Evolutionary conservation across 2,113 vertebrate genomes (phyloP), one percentile per base, ranked within the genome.

Genomic region (Calyptomena viridis): DNA sequence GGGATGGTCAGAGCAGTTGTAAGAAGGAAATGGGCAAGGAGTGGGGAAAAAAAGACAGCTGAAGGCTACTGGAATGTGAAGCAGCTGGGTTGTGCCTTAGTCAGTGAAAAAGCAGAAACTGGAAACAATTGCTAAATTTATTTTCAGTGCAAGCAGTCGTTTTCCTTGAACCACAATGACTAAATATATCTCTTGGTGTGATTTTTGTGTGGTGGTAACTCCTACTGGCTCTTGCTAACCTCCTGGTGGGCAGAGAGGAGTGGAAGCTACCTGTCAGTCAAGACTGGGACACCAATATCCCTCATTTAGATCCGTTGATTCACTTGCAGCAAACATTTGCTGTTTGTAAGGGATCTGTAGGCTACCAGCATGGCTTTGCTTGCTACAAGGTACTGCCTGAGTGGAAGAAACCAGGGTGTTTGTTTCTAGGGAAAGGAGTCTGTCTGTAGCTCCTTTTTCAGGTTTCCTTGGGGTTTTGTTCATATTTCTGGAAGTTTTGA

Each of bases 61-160:
- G 96, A 92, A 92, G 93, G 24, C 92, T 78, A 0, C 24, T 81
- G 96, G 95, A 91, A 93, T 94, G 96, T 66, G 69, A 74, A 73
- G 90, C 92, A 95, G 73, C 96, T 92, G 78, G 77, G 46, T 37
- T 42, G 81, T 66, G 83, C 71, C 86, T 94, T 83, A 64, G 62
- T 91, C 89, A 94, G 90, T 94, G 89, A 91, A 77, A 94, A 92
- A 91, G 83, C 79, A 95, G 90, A 96, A 74, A 77, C 78, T 95
- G 95, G 93, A 94, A 91, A 97, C 94, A 96, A 53, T 96, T 94
- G 83, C 89, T 81, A 81, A 89, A 83, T 97, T 97, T 97, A 94
- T 95, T 96, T 97, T 89, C 95, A 85, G 78, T 71, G 39, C 94
- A 92, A 94, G 89, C 79, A 67, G 3, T 96, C 42, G 3, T 95